Conservation (phyloP, 1,140 invertebrate species). For the Oedothorax gibbosus region DNA sequence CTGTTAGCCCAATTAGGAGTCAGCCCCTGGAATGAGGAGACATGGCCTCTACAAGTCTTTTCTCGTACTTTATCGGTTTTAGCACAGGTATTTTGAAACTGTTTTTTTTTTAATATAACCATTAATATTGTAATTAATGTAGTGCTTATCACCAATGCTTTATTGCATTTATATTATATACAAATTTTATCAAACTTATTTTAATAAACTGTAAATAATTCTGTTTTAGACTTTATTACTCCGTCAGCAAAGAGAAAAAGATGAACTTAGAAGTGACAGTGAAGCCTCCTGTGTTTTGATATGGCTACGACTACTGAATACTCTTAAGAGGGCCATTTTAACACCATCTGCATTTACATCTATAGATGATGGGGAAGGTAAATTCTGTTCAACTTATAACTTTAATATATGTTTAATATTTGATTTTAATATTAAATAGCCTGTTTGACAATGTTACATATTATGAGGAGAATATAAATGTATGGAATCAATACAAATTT, state of each 20-base stretch:
- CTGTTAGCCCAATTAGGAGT: constrained; percentile 82
- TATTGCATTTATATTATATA: neutral
- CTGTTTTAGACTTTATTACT: constrained; percentile 71
- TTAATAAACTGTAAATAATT: neutral
- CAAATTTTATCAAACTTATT: neutral
- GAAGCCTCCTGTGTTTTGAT: constrained; percentile 89
- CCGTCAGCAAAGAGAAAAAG: constrained; percentile 84
- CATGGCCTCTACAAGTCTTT: constrained; percentile 87
- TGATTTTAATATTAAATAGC: too few species aligned
- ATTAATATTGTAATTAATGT: neutral
- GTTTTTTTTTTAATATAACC: neutral
- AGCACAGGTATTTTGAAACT: constrained; percentile 73
- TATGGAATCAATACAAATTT: too few species aligned
- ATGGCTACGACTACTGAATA: constrained; percentile 89
- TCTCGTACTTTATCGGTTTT: constrained; percentile 85
- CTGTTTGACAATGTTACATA: too few species aligned
- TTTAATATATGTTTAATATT: too few species aligned
- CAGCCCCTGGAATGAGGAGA: constrained; percentile 76
- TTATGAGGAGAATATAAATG: too few species aligned
- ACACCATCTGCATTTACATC: constrained; percentile 51
- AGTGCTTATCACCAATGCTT: neutral
- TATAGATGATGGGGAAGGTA: constrained; percentile 59
- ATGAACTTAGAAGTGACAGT: constrained; percentile 65
- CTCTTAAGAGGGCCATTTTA: constrained; percentile 83
- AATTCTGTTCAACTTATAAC: too few species aligned